phyloP scores from a whole-genome alignment of 2,888 invertebrate species.

The Drosophila pseudotakahashii region DNA sequence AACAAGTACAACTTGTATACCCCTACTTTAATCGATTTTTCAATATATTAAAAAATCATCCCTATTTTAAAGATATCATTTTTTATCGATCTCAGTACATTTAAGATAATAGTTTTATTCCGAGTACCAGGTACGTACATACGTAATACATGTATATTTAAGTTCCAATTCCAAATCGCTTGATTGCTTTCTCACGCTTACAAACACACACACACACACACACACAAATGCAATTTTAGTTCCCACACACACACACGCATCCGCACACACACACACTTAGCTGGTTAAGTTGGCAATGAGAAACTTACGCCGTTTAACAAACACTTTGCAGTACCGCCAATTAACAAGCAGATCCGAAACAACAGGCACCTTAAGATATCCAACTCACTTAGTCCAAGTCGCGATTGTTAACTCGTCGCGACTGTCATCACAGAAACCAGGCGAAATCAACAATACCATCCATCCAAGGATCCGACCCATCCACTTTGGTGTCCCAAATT shows the following conservation, averaged over 20 bases:
- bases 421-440: neutral
- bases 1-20: no score
- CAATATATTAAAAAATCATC: no score
- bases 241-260: slow-evolving; percentile 15
- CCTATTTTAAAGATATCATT: no score
- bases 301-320: slow-evolving; percentile 55
- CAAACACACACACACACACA: slow-evolving; percentile 10
- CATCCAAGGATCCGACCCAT: slow-evolving; percentile 17
- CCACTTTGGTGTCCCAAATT: slow-evolving; percentile 23
- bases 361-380: slow-evolving; percentile 19
- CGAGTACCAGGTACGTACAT: slow-evolving; percentile 17
- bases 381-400: slow-evolving; percentile 28
- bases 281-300: slow-evolving; percentile 41
- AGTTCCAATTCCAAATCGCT: slow-evolving; percentile 3
- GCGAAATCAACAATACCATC: neutral
- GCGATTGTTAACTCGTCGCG: neutral
- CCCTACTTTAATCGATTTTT: no score
- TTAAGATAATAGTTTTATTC: neutral
- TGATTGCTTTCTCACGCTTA: slow-evolving; percentile 7
- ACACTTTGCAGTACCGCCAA: slow-evolving; percentile 64
- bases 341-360: slow-evolving; percentile 43
- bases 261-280: neutral
- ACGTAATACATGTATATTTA: neutral
- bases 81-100: neutral
- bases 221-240: slow-evolving; percentile 20